A percentile compares a stretch with the other conserved stretches of the same genome.
These are phyloP conservation scores for Sycophila texana DNA, from an alignment of 2,888 invertebrate species.

Conservation along the genomic window DNA sequence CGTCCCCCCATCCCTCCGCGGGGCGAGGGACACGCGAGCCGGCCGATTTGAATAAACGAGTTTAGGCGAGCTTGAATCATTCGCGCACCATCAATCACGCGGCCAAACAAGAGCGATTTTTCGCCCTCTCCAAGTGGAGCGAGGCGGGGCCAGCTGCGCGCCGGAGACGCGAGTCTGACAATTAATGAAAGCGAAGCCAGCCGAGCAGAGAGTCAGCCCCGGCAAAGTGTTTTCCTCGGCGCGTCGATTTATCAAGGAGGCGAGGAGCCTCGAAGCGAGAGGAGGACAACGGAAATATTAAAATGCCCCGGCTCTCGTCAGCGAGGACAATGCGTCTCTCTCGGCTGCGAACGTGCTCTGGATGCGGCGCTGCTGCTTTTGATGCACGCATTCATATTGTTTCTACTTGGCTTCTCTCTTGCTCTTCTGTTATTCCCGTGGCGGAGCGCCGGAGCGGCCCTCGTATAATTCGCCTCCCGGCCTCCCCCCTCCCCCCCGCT, in stretches of 20 bases:
- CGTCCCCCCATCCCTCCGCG: not conserved
- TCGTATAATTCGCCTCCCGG: slow-evolving; percentile 3
- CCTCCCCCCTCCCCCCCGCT: not conserved
- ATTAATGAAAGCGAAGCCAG: slow-evolving; percentile 51
- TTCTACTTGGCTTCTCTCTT: slow-evolving; percentile 12
- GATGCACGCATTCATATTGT: slow-evolving; percentile 47
- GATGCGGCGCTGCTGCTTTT: slow-evolving; percentile 67
- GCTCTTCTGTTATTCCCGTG: not conserved
- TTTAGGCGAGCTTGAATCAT: slow-evolving; percentile 46
- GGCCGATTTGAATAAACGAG: slow-evolving; percentile 51
- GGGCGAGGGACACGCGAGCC: not conserved
- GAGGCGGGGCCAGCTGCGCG: not conserved
- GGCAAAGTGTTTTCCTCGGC: slow-evolving; percentile 48
- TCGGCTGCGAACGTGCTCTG: slow-evolving; percentile 70
- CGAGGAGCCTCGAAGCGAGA: not conserved
- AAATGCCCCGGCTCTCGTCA: slow-evolving; percentile 66
- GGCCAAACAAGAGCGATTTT: slow-evolving; percentile 52
- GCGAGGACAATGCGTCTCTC: slow-evolving; percentile 42
- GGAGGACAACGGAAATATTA: slow-evolving; percentile 68
- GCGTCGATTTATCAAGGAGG: slow-evolving; percentile 45
- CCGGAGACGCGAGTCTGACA: slow-evolving; percentile 20
- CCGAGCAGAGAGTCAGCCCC: slow-evolving; percentile 24
- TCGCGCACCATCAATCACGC: slow-evolving; percentile 51
- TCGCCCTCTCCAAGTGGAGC: slow-evolving; percentile 6
- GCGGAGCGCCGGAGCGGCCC: not conserved